Evolutionary conservation across 2,113 vertebrate species (phyloP).

Genomic region (Muntiacus muntjak): DNA sequence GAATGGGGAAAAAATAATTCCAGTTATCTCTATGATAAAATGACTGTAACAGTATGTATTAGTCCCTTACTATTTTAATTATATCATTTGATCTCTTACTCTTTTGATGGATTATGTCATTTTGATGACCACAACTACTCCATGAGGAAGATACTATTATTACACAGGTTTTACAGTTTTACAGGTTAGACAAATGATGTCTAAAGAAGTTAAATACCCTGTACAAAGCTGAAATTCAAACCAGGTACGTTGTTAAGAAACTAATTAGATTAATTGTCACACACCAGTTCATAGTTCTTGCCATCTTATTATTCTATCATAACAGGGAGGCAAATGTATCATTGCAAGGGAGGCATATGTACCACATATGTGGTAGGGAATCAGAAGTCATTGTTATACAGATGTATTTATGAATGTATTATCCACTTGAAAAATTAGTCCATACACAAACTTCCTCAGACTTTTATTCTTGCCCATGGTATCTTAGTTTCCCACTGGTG

Average conservation of each 20-base stretch:
- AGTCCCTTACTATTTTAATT: background rate
- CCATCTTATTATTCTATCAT: background rate
- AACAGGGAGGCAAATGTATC: background rate
- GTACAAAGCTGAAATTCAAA: background rate
- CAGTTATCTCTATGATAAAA: background rate
- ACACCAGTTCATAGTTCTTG: background rate
- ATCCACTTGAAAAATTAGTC: background rate
- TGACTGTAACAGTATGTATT: background rate
- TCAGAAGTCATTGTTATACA: slow-evolving; percentile 11
- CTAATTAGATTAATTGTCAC: background rate
- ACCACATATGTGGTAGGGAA: background rate
- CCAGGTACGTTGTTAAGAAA: background rate
- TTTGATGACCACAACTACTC: background rate
- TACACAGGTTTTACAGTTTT: slow-evolving; percentile 6
- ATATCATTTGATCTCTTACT: slow-evolving; percentile 16
- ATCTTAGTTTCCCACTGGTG: background rate
- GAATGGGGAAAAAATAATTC: background rate
- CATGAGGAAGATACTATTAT: background rate
- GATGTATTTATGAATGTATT: slow-evolving; percentile 26
- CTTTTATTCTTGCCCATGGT: background rate
- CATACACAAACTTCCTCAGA: background rate
- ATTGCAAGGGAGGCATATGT: background rate
- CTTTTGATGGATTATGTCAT: background rate
- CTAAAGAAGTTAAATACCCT: slow-evolving; percentile 6
- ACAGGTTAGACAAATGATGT: background rate